Evolutionary conservation across 2,113 vertebrate species (phyloP), one percentile per base, ranked within the genome.

Genomic region (Lethenteron camtschaticum): DNA sequence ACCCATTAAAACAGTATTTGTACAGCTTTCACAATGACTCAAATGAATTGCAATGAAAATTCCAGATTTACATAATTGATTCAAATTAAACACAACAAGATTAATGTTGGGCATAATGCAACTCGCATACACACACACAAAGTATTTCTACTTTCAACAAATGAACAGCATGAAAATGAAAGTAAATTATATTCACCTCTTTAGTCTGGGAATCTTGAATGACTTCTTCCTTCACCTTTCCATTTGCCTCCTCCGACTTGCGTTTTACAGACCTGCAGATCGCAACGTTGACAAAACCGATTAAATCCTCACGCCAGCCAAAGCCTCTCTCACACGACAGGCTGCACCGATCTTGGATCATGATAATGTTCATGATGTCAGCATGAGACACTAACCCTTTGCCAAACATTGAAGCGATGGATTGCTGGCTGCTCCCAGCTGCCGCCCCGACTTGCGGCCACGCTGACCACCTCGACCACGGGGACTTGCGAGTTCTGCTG

Each of bases 381-480:
- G 13, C 55, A 18, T 14, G 14, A 58, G 16, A 68, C 69, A 85
- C 88, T 79, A 74, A 94, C 90, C 86, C 83, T 81, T 85, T 90
- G 16, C 81, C 75, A 68, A 96, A 88, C 76, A 94, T 76, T 41
- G 85, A 83, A 9, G 84, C 55, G 71, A 95, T 84, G 41, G 83
- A 82, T 1, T 79, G 85, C 74, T 96, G 92, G 75, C 87, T 89
- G 57, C 82, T 82, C 88, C 68, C 88, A 85, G 0, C 87, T 86
- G 69, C 89, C 78, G 58, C 84, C 83, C 82, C 76, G 58, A 83
- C 85, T 73, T 70, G 77, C 9, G 85, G 79, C 63, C 82, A 82
- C 71, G 81, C 88, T 94, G 71, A 1, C 59, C 60, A 16, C 73
- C 73, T 71, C 68, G 70, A 12, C 14, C 68, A 16, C 20, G 20